A percentile compares a stretch with the other conserved stretches of the same genome.
Conservation (phyloP, 2,888 invertebrate genomes). For the Eubasilissa splendida region DNA sequence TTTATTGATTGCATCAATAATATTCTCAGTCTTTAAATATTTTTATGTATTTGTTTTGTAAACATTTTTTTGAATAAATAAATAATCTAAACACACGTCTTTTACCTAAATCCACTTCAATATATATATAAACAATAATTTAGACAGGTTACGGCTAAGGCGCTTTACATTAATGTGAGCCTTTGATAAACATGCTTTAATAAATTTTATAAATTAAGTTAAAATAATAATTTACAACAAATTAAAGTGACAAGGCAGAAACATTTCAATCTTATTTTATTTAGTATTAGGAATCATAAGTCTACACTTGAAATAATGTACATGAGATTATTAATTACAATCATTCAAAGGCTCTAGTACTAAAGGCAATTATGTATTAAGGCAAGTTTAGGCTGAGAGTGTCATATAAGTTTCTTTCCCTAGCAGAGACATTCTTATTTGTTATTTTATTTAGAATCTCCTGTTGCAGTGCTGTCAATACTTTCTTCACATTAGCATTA, state of each 20-base stretch:
- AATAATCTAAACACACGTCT: conserved; percentile 50
- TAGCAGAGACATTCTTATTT: conserved; percentile 61
- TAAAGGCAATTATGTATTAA: conserved; percentile 59
- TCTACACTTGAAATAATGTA: conserved; percentile 23
- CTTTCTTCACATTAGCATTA: conserved; percentile 81
- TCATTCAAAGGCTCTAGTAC: conserved; percentile 30
- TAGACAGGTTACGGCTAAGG: conserved; percentile 17
- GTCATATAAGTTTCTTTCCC: conserved; percentile 67
- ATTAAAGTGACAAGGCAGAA: neutral
- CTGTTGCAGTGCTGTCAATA: conserved; percentile 82
- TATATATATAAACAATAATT: conserved; percentile 25
- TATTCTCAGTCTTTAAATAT: conserved; percentile 59
- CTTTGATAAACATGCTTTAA: conserved; percentile 27
- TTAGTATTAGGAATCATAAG: neutral
- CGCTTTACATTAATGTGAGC: conserved; percentile 26
- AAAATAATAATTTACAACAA: conserved; percentile 13
- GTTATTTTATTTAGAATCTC: conserved; percentile 77
- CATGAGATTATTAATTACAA: conserved; percentile 20
- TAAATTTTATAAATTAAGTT: conserved; percentile 1
- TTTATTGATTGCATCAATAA: conserved; percentile 54
- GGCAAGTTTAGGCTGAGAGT: conserved; percentile 72
- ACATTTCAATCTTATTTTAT: neutral
- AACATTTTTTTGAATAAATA: conserved; percentile 58
- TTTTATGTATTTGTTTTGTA: conserved; percentile 59
- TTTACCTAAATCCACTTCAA: conserved; percentile 35